A percentile compares a stretch with the other conserved stretches of the same genome.
phyloP scores from a whole-genome alignment of 2,113 vertebrate genomes.

The Grallaria varia region DNA sequence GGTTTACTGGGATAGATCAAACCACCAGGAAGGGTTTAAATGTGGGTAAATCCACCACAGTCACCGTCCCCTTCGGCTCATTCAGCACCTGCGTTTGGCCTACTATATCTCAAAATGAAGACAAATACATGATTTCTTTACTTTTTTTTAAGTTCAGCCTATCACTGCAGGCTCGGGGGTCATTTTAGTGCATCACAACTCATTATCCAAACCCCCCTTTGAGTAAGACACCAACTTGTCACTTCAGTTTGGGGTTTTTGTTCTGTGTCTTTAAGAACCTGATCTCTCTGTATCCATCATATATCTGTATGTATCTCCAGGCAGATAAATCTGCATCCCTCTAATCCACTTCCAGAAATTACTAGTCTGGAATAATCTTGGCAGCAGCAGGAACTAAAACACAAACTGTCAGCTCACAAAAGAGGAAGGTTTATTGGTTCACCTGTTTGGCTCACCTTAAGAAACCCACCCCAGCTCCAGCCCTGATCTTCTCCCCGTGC shows the following conservation, averaged over 20 bases:
- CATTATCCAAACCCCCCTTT: background rate
- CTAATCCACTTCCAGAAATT: background rate
- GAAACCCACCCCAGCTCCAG: background rate
- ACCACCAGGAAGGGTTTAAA: background rate
- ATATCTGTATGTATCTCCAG: background rate
- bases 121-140: background rate
- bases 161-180: background rate
- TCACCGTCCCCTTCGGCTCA: background rate
- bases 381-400: background rate
- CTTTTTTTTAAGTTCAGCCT: background rate
- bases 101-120: background rate
- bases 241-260: background rate
- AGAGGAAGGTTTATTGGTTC: background rate
- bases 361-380: background rate
- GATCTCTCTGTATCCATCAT: background rate
- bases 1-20: background rate
- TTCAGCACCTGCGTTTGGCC: background rate
- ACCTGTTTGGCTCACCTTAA: background rate
- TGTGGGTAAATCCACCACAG: slow-evolving; percentile 6
- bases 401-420: background rate
- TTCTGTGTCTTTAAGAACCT: background rate
- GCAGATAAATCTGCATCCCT: background rate
- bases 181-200: background rate
- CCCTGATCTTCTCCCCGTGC: background rate
- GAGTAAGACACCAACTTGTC: background rate